phyloP scores from a whole-genome alignment of 2,888 invertebrate species.

The Galeopsomyia nigrocyanea region DNA sequence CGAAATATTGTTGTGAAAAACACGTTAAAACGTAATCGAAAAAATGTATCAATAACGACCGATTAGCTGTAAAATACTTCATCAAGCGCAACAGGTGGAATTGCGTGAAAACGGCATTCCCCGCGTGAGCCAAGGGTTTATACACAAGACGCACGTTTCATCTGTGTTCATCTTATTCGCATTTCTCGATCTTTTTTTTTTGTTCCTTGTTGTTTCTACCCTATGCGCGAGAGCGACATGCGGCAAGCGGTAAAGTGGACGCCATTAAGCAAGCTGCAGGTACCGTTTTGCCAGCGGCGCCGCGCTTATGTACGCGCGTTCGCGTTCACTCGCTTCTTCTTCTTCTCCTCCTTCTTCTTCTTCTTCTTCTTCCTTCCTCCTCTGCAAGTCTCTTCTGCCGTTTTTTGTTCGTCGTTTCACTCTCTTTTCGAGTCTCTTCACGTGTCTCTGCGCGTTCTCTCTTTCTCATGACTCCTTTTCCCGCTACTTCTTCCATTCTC shows the following conservation, averaged over 20 bases:
- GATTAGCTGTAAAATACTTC: too few relatives aligned
- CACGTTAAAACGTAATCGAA: too few relatives aligned
- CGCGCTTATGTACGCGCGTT: neutral
- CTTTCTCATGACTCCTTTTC: neutral
- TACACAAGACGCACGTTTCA: conserved; percentile 9
- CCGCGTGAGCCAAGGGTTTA: conserved; percentile 7
- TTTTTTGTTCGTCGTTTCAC: conserved; percentile 15
- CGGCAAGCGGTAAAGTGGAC: conserved; percentile 54
- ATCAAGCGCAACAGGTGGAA: neutral
- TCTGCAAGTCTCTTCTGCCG: neutral
- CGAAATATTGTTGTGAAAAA: too few relatives aligned
- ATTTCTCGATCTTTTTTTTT: neutral
- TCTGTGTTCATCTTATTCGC: neutral
- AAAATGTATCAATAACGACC: too few relatives aligned
- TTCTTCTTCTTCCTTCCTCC: conserved; percentile 1
- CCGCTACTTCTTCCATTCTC: neutral
- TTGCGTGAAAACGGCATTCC: neutral
- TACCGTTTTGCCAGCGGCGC: conserved; percentile 27
- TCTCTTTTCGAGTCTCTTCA: conserved; percentile 12
- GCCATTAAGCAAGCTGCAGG: conserved; percentile 50
- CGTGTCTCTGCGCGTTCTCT: neutral
- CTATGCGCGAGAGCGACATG: conserved; percentile 42
- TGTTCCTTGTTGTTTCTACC: neutral
- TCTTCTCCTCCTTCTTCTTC: conserved; percentile 11
- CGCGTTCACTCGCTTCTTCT: neutral